Percentiles rank a stretch among this genome's conserved stretches.
Conservation (phyloP, 37 sponge, comb jelly and placozoan genomes). For the Halisarca cf. caerulea region DNA sequence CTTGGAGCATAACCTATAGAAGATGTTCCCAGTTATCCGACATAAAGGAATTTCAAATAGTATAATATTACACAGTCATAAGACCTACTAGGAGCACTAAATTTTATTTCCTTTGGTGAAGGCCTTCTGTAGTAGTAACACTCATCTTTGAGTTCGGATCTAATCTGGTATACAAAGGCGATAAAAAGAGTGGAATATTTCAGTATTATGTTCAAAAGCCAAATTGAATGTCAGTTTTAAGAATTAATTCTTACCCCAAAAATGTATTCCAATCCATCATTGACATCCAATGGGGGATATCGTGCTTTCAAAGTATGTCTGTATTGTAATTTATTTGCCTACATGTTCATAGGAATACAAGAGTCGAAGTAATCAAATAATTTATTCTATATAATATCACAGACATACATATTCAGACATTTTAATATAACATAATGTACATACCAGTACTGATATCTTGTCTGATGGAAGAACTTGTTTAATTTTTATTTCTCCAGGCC, state of each 20-base stretch:
- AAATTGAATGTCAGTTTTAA: no score
- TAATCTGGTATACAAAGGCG: no score
- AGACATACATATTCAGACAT: neutral
- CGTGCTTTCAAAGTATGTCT: neutral
- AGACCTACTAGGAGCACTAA: neutral
- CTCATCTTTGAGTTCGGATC: neutral
- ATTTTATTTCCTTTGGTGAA: neutral
- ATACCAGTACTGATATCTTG: neutral
- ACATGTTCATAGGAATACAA: no score
- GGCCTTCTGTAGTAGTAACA: neutral
- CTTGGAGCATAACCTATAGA: constrained; percentile 13
- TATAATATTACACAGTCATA: neutral
- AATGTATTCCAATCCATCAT: neutral
- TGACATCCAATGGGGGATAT: neutral
- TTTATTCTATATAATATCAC: no score
- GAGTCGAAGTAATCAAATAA: no score
- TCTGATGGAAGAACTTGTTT: constrained; percentile 2
- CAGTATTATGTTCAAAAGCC: no score
- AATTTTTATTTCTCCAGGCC: neutral
- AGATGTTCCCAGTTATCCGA: no score
- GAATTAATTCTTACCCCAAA: neutral
- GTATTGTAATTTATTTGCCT: neutral
- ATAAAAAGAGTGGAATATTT: no score
- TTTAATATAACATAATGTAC: neutral
- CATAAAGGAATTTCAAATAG: neutral